Conservation (phyloP, 2,113 vertebrate species). For the Bothrops jararaca region DNA sequence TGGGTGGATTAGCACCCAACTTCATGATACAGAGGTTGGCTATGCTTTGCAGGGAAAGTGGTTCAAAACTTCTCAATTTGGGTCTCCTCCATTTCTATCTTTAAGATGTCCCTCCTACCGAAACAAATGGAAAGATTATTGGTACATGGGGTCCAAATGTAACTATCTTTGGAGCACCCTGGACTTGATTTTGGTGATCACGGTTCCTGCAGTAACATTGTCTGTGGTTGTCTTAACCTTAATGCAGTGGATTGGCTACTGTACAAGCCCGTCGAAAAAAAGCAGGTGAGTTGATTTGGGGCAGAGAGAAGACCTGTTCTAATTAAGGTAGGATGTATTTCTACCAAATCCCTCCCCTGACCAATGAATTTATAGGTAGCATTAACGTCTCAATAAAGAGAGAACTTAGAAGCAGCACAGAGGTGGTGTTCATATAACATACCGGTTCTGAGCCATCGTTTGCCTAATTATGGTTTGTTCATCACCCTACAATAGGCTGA, state of each 20-base stretch:
- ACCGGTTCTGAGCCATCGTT: not conserved
- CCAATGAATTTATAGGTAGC: not conserved
- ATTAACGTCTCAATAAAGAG: not conserved
- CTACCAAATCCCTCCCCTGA: not conserved
- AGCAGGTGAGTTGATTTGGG: conserved; percentile 45
- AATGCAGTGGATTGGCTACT: conserved; percentile 34
- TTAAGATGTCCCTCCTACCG: conserved; percentile 62
- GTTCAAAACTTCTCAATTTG: not conserved
- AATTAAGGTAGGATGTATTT: not conserved
- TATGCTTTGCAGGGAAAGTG: not conserved
- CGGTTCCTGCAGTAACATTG: conserved; percentile 54
- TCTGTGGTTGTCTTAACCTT: conserved; percentile 31
- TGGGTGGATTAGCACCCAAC: not conserved
- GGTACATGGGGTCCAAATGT: conserved; percentile 67
- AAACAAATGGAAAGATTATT: conserved; percentile 59
- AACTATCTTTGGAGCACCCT: conserved; percentile 64
- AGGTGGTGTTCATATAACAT: not conserved
- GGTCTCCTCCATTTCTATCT: conserved; percentile 17
- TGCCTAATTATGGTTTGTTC: not conserved
- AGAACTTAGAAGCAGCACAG: not conserved
- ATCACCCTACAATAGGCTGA: not conserved
- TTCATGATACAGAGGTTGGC: not conserved
- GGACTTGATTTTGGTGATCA: conserved; percentile 60
- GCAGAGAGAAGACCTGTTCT: not conserved
- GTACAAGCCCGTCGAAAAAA: conserved; percentile 24